phyloP scores from a whole-genome alignment of 1,140 invertebrate species.

The Matsumurasca onukii region DNA sequence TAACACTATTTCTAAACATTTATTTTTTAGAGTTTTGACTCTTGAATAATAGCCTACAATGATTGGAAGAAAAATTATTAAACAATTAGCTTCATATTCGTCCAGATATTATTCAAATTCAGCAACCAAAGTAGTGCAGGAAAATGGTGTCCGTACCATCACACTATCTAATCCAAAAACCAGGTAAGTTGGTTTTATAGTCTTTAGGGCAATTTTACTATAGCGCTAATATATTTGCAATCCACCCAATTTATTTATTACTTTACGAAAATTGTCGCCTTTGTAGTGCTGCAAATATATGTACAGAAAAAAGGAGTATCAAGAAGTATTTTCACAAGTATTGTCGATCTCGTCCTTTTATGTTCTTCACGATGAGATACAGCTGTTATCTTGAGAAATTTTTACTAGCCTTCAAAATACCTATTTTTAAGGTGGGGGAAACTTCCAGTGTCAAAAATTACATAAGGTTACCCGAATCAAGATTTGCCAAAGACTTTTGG shows the following conservation, averaged over 20 bases:
- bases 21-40: no score
- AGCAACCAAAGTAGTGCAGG: slow-evolving; percentile 1
- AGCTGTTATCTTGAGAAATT: no score
- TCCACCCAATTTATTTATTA: not conserved
- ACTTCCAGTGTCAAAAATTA: no score
- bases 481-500: no score
- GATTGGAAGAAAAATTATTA: no score
- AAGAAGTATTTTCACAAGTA: not conserved
- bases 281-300: not conserved
- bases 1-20: no score
- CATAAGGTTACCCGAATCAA: no score
- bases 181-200: not conserved
- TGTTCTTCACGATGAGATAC: not conserved
- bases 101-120: not conserved
- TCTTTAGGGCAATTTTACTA: not conserved
- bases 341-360: not conserved
- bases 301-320: not conserved
- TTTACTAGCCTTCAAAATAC: no score
- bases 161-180: not conserved
- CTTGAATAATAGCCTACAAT: no score
- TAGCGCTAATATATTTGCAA: not conserved
- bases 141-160: not conserved
- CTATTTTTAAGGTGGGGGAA: no score
- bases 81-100: not conserved
- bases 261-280: not conserved